Percentiles rank a stretch among this genome's conserved stretches.
Conservation (phyloP, 2,888 invertebrate species). For the Catocala sponsa region DNA sequence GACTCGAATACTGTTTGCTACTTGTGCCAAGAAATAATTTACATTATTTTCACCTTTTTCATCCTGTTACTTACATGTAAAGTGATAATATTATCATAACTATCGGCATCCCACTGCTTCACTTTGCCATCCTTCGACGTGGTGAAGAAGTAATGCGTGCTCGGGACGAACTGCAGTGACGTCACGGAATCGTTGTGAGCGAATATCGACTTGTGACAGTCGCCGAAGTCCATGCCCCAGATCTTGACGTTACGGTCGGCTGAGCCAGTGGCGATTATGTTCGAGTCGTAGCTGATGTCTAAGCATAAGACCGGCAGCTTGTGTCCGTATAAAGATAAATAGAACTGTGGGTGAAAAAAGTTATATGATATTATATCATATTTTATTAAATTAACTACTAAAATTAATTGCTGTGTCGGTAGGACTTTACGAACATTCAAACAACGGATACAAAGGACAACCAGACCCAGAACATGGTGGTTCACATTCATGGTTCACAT, state of each 20-base stretch:
- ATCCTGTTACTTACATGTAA: constrained; percentile 91
- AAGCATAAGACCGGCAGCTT: constrained; percentile 97
- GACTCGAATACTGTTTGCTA: too few species aligned
- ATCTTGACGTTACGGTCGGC: constrained; percentile 98
- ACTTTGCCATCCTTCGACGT: constrained; percentile 97
- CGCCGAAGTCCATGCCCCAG: constrained; percentile 99
- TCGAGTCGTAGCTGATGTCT: constrained; percentile 97
- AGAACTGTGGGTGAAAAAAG: constrained; percentile 90
- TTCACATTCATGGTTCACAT: too few species aligned
- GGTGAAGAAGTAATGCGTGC: constrained; percentile 97
- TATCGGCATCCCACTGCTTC: constrained; percentile 99
- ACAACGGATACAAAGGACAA: too few species aligned
- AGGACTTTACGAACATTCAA: too few species aligned
- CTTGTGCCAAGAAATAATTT: too few species aligned
- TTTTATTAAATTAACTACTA: too few species aligned
- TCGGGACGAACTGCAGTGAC: constrained; percentile 95
- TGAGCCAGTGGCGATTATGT: constrained; percentile 97
- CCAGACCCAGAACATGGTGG: too few species aligned
- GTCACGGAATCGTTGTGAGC: constrained; percentile 99
- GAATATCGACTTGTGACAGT: constrained; percentile 97
- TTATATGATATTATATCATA: background rate
- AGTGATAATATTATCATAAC: constrained; percentile 96
- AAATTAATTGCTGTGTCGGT: too few species aligned
- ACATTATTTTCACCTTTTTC: too few species aligned
- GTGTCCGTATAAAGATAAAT: constrained; percentile 98